These are phyloP conservation scores for Aleiodes alternator DNA, from an alignment of 2,888 invertebrate genomes.

Conservation along the genomic window DNA sequence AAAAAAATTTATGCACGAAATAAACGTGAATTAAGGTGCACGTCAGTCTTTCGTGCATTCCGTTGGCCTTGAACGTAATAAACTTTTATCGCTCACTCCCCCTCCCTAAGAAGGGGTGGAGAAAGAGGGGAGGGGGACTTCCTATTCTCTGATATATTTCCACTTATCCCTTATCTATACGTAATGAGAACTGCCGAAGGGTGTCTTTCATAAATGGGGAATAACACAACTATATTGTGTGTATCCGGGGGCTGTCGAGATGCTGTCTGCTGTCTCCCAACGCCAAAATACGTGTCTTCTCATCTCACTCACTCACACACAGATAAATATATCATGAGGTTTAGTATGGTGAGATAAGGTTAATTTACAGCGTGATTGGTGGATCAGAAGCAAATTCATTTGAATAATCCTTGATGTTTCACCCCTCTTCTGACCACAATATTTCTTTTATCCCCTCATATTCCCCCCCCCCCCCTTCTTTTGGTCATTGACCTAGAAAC, in stretches of 20 bases:
- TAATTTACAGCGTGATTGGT: slow-evolving; percentile 21
- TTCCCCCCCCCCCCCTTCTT: neutral
- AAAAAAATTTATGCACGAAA: no score
- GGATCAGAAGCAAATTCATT: neutral
- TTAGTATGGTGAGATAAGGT: slow-evolving; percentile 20
- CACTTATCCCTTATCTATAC: slow-evolving; percentile 23
- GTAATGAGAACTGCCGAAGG: slow-evolving; percentile 25
- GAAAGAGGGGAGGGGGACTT: no score
- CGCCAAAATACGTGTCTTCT: slow-evolving; percentile 12
- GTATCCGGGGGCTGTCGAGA: slow-evolving; percentile 27
- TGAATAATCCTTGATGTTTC: slow-evolving; percentile 24
- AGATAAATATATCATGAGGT: slow-evolving; percentile 3
- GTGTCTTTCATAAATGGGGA: slow-evolving; percentile 14
- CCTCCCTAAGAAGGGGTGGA: no score
- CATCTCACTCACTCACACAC: neutral
- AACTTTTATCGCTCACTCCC: no score
- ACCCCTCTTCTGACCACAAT: slow-evolving; percentile 18
- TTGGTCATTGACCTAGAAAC: slow-evolving; percentile 6
- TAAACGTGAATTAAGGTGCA: no score
- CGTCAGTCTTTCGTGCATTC: no score
- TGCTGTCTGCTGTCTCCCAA: slow-evolving; percentile 3
- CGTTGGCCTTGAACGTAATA: no score
- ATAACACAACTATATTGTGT: neutral
- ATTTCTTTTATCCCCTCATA: neutral
- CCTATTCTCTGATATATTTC: neutral